A percentile compares a stretch with the other conserved stretches of the same genome.
Conservation (phyloP, 23 tunicate genomes). For the Trididemnum nubilum region DNA sequence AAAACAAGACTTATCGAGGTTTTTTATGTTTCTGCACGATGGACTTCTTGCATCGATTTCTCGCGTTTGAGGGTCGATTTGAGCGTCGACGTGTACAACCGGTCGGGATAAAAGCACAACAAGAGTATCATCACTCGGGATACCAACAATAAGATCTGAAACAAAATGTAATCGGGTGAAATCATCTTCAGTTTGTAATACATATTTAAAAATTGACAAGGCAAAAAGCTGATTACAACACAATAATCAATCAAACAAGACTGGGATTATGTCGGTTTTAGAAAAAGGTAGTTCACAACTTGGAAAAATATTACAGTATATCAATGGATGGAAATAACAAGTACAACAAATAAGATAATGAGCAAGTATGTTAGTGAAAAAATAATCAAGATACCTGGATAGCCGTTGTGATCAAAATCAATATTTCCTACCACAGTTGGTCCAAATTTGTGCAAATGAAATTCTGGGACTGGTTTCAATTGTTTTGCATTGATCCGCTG, state of each 20-base stretch:
- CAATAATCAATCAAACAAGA: no score
- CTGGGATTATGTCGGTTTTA: no score
- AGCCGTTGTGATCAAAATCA: slow-evolving; percentile 59
- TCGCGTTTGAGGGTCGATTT: background rate
- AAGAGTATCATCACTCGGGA: slow-evolving; percentile 46
- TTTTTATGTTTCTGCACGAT: background rate
- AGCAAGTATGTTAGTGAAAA: no score
- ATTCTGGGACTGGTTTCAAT: slow-evolving; percentile 1
- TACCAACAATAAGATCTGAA: slow-evolving; percentile 64
- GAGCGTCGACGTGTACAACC: slow-evolving; percentile 40
- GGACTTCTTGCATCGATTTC: slow-evolving; percentile 32
- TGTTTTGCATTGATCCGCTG: slow-evolving; percentile 39
- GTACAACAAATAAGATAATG: no score
- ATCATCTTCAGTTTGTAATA: background rate
- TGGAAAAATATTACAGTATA: no score
- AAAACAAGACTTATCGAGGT: slow-evolving; percentile 30
- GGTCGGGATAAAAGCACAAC: slow-evolving; percentile 58
- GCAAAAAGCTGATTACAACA: no score
- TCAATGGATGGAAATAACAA: no score
- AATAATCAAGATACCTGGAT: no score
- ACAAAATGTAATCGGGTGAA: background rate
- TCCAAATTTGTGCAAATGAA: slow-evolving; percentile 40
- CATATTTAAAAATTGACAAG: no score
- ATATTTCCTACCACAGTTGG: slow-evolving; percentile 52
- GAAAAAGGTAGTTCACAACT: no score